These are phyloP conservation scores for Tetramorium alpestre DNA, from an alignment of 1,140 invertebrate genomes.

Conservation along the genomic window DNA sequence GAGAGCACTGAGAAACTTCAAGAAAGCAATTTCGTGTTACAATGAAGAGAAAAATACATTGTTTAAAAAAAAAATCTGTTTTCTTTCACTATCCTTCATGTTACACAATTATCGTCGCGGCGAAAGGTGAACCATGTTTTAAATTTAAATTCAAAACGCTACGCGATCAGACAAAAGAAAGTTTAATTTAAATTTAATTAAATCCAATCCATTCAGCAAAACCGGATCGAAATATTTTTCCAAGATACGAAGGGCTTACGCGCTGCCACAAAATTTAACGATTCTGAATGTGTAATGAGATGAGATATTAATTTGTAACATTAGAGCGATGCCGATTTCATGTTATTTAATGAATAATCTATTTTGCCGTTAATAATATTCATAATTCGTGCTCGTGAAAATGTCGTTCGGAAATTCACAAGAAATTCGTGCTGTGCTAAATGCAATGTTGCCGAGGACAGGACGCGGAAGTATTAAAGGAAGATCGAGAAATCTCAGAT, in stretches of 20 bases:
- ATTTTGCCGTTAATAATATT: neutral
- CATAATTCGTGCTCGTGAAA: neutral
- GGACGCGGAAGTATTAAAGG: neutral
- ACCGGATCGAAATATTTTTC: slow-evolving; percentile 41
- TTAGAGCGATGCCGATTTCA: slow-evolving; percentile 1
- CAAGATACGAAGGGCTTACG: neutral
- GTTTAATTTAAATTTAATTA: slow-evolving; percentile 58
- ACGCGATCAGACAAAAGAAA: slow-evolving; percentile 1
- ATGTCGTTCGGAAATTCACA: neutral
- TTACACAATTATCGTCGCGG: neutral
- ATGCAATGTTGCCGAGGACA: neutral
- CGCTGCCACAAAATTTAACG: slow-evolving; percentile 24
- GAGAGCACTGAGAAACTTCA: neutral
- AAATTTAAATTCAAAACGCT: slow-evolving; percentile 32
- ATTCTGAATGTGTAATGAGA: neutral
- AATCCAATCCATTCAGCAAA: slow-evolving; percentile 26
- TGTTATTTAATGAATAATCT: slow-evolving; percentile 1
- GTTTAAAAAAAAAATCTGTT: neutral
- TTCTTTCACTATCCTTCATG: neutral
- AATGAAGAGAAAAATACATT: neutral
- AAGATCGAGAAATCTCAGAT: slow-evolving; percentile 27
- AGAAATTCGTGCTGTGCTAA: neutral
- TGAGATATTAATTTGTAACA: slow-evolving; percentile 1
- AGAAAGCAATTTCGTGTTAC: neutral
- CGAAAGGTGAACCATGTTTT: slow-evolving; percentile 29